phyloP scores from a whole-genome alignment of 37 sponge, comb jelly and placozoan species.

The Mnemiopsis leidyi region DNA sequence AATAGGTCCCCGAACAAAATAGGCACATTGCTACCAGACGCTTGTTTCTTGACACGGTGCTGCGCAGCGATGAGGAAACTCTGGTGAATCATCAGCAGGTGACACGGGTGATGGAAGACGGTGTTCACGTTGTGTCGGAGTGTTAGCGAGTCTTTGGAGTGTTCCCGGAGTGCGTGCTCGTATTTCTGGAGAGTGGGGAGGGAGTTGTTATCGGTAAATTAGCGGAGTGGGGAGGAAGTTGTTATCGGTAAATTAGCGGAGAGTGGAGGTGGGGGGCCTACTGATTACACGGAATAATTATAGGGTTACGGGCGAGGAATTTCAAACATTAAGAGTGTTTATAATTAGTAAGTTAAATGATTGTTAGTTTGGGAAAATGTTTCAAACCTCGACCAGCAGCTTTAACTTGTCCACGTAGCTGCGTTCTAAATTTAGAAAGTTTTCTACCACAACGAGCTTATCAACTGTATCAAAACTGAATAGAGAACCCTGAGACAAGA shows the following conservation, averaged over 20 bases:
- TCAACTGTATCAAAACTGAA: slow-evolving; percentile 1
- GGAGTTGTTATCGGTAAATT: not conserved
- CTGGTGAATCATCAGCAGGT: slow-evolving; percentile 58
- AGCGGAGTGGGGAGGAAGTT: not conserved
- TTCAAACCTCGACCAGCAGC: slow-evolving; percentile 9
- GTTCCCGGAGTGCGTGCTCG: slow-evolving; percentile 22
- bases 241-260: not conserved
- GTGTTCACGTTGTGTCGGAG: slow-evolving; percentile 56
- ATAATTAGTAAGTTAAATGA: not conserved
- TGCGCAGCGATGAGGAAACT: slow-evolving; percentile 43
- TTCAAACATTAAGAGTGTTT: not conserved
- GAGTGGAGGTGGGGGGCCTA: not conserved
- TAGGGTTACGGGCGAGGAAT: not conserved
- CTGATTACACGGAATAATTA: not conserved
- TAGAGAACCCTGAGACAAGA: not conserved
- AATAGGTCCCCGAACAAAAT: slow-evolving; percentile 61
- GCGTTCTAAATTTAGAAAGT: slow-evolving; percentile 37
- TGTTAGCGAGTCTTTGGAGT: slow-evolving; percentile 53
- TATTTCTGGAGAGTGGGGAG: slow-evolving; percentile 16
- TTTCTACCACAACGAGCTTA: slow-evolving; percentile 11
- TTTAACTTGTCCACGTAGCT: slow-evolving; percentile 45
- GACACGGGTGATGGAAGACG: slow-evolving; percentile 53
- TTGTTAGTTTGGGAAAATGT: not conserved
- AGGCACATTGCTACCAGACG: not conserved
- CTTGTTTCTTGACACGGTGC: slow-evolving; percentile 12